Evolutionary conservation across 2,113 vertebrate genomes (phyloP), one percentile per base, ranked within the genome.

Genomic region (Xenopus borealis): DNA sequence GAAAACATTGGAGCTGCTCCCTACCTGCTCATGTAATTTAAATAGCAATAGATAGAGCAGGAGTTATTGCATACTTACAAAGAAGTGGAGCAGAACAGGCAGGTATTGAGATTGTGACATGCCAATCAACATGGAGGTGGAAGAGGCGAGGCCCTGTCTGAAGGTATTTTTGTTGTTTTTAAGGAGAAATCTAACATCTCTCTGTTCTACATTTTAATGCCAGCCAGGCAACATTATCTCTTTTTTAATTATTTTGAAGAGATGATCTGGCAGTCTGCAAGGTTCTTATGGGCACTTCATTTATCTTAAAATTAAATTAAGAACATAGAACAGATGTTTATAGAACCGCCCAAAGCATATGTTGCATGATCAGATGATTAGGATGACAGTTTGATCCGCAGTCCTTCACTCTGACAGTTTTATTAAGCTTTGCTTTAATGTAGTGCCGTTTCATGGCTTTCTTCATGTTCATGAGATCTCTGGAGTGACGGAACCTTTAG

Each of bases 311-410:
- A 68, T 62, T 27, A 52, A 68, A 68, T 68, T 68, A 68, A 45
- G 67, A 68, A 50, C 72, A 11, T 50, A 52, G 65, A 75, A 62
- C 72, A 75, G 65, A 50, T 75, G 65, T 68, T 75, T 75, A 62
- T 62, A 68, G 62, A 52, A 62, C 44, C 20, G 44, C 64, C 17
- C 50, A 47, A 16, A 62, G 62, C 72, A 75, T 52, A 75, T 62
- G 65, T 68, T 50, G 45, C 65, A 62, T 68, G 62, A 47, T 66
- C 57, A 27, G 50, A 75, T 75, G 27, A 75, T 75, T 75, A 62
- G 20, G 45, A 12, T 75, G 65, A 62, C 57, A 68, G 44, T 62
- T 68, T 75, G 72, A 75, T 4, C 61, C 55, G 20, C 72, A 75
- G 57, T 68, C 72, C 61, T 20, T 75, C 72, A 68, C 19, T 50